Percentiles rank a stretch among this genome's conserved stretches.
Conservation (phyloP, 2,113 vertebrate genomes). For the Sterrhoptilus dennistouni region DNA sequence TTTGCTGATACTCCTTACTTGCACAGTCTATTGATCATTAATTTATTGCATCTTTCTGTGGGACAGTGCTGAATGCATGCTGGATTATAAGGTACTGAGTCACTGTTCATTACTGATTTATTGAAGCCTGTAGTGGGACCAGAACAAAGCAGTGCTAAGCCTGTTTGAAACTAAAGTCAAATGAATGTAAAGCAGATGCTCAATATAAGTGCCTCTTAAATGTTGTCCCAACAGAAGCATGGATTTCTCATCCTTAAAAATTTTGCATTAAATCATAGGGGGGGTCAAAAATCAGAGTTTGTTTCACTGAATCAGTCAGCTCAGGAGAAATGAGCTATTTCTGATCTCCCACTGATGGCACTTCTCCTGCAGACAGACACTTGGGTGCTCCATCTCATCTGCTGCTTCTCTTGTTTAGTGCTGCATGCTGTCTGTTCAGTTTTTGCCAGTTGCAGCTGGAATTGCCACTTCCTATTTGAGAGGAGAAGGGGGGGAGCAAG, state of each 20-base stretch:
- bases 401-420: not conserved
- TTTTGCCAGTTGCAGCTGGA: not conserved
- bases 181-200: not conserved
- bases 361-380: not conserved
- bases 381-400: not conserved
- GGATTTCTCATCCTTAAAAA: not conserved
- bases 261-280: not conserved
- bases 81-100: not conserved
- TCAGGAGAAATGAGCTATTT: not conserved
- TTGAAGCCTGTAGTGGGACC: not conserved
- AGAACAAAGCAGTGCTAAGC: not conserved
- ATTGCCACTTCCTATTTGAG: not conserved
- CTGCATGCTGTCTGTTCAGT: no score
- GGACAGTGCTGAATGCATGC: not conserved
- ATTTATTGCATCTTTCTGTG: not conserved
- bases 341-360: not conserved
- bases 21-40: not conserved
- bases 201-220: not conserved
- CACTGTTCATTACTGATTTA: slow-evolving; percentile 7
- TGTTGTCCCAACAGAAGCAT: not conserved
- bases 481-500: not conserved
- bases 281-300: not conserved
- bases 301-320: not conserved
- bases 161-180: not conserved
- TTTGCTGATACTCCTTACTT: not conserved